phyloP scores from a whole-genome alignment of 2,113 vertebrate species.

The Loxodonta africana region DNA sequence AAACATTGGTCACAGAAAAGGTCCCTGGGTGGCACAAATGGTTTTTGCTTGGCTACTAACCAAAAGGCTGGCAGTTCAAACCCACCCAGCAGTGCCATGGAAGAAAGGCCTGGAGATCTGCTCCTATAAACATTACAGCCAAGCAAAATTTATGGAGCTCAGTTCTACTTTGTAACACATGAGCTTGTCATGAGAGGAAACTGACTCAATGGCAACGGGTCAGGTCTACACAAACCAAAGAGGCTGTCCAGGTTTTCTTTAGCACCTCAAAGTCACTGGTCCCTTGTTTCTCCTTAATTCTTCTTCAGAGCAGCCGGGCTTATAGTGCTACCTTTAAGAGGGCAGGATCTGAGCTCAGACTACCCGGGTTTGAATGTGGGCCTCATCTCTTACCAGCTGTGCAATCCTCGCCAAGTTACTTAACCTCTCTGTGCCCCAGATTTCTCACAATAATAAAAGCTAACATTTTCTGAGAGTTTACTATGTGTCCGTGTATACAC shows the following conservation, averaged over 20 bases:
- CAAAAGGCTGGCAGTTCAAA: not conserved
- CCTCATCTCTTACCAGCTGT: not conserved
- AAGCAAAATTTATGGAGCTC: not conserved
- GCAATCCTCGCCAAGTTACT: not conserved
- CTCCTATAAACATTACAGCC: not conserved
- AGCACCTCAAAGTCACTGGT: not conserved
- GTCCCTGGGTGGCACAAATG: not conserved
- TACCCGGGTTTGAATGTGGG: not conserved
- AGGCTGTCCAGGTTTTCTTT: not conserved
- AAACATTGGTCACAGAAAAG: not conserved
- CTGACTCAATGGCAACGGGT: not conserved
- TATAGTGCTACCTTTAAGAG: not conserved
- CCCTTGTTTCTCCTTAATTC: not conserved
- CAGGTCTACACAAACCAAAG: not conserved
- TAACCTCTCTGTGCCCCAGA: not conserved
- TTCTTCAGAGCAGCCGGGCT: not conserved
- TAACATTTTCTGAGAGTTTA: not conserved
- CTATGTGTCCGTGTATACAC: not conserved
- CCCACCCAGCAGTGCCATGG: not conserved
- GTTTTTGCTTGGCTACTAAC: not conserved
- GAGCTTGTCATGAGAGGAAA: not conserved
- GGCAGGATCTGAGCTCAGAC: not conserved
- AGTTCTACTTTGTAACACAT: not conserved
- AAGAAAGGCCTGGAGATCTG: not conserved
- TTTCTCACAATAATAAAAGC: not conserved